Evolutionary conservation across 2,888 invertebrate species (phyloP).

Genomic region (Agrotis ipsilon): DNA sequence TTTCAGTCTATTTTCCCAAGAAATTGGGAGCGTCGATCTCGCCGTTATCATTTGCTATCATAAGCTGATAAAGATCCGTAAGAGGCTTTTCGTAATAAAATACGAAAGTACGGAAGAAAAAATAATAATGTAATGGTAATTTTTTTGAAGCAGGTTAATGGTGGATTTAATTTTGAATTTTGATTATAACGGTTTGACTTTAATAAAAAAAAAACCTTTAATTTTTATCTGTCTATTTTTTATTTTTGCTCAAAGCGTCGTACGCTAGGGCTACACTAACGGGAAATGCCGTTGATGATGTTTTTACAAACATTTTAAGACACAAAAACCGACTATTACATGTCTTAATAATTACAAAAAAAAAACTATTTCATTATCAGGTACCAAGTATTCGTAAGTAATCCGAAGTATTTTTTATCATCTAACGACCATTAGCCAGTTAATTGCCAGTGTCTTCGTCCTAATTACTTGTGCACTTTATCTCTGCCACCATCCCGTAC

Average conservation of each 20-base stretch:
- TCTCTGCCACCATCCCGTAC: constrained; percentile 45
- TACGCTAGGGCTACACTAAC: no score
- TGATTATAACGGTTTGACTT: background rate
- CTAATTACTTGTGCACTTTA: constrained; percentile 61
- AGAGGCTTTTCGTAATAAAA: constrained; percentile 22
- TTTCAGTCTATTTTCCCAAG: constrained; percentile 6
- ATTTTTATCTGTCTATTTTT: no score
- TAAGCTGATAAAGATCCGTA: constrained; percentile 6
- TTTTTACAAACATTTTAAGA: no score
- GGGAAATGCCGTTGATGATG: no score
- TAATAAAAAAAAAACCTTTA: no score
- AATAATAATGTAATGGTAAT: no score
- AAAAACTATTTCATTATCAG: constrained; percentile 16
- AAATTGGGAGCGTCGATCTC: background rate
- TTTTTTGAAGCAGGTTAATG: background rate
- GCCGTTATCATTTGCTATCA: constrained; percentile 22
- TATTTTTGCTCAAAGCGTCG: no score
- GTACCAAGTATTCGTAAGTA: constrained; percentile 31
- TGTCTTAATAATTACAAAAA: no score
- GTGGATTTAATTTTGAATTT: background rate
- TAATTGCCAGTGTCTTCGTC: constrained; percentile 51
- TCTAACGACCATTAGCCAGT: constrained; percentile 54
- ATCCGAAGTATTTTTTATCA: constrained; percentile 57
- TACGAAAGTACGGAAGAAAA: constrained; percentile 1
- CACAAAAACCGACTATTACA: no score